phyloP scores from a whole-genome alignment of 2,888 invertebrate genomes.

The Muscina levida region DNA sequence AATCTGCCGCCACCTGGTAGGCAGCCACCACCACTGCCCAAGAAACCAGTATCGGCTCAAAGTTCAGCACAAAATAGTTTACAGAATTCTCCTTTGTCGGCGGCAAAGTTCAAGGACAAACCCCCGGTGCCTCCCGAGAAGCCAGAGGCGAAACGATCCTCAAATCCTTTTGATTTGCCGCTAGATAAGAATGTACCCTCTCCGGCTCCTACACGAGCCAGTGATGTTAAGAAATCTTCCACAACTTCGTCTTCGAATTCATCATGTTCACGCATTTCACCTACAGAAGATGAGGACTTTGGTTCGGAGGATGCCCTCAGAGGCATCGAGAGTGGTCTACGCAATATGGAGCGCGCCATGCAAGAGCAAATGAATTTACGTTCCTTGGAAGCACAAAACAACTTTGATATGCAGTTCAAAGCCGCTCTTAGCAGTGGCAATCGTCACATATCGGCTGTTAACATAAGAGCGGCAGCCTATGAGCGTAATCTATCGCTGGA shows the following conservation, averaged over 20 bases:
- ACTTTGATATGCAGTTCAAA: conserved; percentile 74
- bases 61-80: conserved; percentile 76
- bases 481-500: conserved; percentile 78
- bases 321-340: conserved; percentile 79
- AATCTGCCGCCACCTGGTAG: conserved; percentile 77
- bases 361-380: conserved; percentile 80
- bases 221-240: conserved; percentile 72
- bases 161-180: conserved; percentile 77
- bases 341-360: conserved; percentile 80
- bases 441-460: conserved; percentile 72
- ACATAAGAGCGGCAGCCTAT: conserved; percentile 71
- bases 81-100: conserved; percentile 77
- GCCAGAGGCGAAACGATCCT: conserved; percentile 73
- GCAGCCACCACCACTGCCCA: conserved; percentile 78
- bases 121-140: conserved; percentile 75
- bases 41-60: conserved; percentile 76
- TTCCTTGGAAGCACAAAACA: conserved; percentile 76
- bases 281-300: conserved; percentile 77
- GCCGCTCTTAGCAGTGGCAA: conserved; percentile 69
- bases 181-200: conserved; percentile 72
- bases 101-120: conserved; percentile 76
- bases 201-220: conserved; percentile 75
- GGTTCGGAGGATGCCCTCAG: conserved; percentile 80
- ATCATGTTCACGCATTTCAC: conserved; percentile 71
- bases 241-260: conserved; percentile 63